phyloP scores from a whole-genome alignment of 2,888 invertebrate species.

The Cerastoderma edule region DNA sequence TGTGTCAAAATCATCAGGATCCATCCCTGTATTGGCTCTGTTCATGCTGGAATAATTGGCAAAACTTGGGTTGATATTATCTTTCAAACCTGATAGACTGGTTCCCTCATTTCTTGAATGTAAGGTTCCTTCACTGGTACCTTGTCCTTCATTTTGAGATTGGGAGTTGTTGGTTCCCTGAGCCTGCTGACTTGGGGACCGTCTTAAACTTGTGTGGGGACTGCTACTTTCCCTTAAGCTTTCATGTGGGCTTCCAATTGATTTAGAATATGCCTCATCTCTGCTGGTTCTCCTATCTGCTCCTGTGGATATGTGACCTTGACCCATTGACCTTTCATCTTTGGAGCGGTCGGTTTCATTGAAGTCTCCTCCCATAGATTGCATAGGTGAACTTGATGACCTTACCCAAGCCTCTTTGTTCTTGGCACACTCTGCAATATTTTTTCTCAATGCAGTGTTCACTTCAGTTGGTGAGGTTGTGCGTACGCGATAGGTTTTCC shows the following conservation, averaged over 20 bases:
- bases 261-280: slow-evolving; percentile 22
- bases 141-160: too few relatives aligned
- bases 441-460: slow-evolving; percentile 17
- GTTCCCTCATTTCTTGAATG: background rate
- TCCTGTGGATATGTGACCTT: background rate
- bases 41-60: background rate
- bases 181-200: background rate
- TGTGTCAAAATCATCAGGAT: slow-evolving; percentile 15
- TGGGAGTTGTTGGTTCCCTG: background rate
- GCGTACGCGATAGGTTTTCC: slow-evolving; percentile 8
- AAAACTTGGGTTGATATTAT: slow-evolving; percentile 1
- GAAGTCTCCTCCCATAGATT: background rate
- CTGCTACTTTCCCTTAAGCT: slow-evolving; percentile 4
- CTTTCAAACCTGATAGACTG: slow-evolving; percentile 9
- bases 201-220: slow-evolving; percentile 7
- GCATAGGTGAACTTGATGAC: slow-evolving; percentile 4
- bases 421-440: slow-evolving; percentile 6
- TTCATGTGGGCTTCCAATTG: slow-evolving; percentile 30
- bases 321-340: slow-evolving; percentile 9
- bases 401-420: background rate
- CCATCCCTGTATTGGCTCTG: too few relatives aligned
- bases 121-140: too few relatives aligned
- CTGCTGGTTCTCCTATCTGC: background rate
- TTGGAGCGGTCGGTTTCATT: background rate
- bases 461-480: slow-evolving; percentile 30